Conservation (phyloP, 1,140 invertebrate genomes). For the Coptotermes formosanus region DNA sequence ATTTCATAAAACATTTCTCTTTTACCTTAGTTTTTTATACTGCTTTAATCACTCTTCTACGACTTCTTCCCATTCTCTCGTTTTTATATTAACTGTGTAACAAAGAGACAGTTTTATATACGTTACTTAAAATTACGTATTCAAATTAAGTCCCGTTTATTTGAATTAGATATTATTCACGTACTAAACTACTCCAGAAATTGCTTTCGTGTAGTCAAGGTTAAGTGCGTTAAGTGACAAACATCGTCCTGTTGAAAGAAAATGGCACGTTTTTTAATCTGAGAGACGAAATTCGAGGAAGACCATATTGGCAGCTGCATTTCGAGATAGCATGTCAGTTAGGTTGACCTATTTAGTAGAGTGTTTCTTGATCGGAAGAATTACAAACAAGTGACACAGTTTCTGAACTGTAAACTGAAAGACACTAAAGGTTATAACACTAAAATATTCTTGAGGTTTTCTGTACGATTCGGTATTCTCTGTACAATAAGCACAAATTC, state of each 20-base stretch:
- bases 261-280: not conserved
- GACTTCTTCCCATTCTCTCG: not conserved
- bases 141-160: not conserved
- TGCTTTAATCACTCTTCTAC: not conserved
- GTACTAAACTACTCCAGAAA: not conserved
- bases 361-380: not conserved
- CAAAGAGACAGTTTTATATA: no score
- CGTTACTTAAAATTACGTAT: not conserved
- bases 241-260: not conserved
- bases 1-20: not conserved
- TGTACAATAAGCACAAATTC: no score
- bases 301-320: not conserved
- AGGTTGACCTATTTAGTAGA: not conserved
- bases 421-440: no score
- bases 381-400: no score
- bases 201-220: not conserved
- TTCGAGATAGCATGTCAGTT: not conserved
- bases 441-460: no score
- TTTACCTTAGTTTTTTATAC: not conserved
- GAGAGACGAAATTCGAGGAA: not conserved
- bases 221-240: not conserved
- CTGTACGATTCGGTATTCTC: no score
- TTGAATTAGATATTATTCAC: not conserved
- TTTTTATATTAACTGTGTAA: not conserved
- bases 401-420: no score